Conservation (phyloP, 2,113 vertebrate species). For the Rousettus leschenaultii region DNA sequence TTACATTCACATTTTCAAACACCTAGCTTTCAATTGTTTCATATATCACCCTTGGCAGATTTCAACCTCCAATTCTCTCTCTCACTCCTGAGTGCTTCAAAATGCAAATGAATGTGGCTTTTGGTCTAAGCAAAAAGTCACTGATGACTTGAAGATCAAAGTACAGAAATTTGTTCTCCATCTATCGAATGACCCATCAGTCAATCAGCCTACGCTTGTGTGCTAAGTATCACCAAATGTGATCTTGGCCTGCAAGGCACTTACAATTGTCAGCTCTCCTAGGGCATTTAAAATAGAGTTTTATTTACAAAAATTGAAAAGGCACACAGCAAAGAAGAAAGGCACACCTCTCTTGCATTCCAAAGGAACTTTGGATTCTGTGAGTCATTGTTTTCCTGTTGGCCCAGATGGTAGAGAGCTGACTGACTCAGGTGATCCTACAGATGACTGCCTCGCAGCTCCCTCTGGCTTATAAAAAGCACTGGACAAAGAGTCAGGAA, state of each 20-base stretch:
- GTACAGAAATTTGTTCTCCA: neutral
- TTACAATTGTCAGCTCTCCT: slow-evolving; percentile 17
- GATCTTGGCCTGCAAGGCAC: neutral
- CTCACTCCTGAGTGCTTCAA: neutral
- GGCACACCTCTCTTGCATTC: slow-evolving; percentile 45
- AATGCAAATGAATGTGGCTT: slow-evolving; percentile 23
- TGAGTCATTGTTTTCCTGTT: slow-evolving; percentile 55
- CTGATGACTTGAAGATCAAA: neutral
- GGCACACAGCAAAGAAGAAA: slow-evolving; percentile 28
- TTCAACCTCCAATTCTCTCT: slow-evolving; percentile 6
- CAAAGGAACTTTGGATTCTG: slow-evolving; percentile 32
- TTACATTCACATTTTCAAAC: neutral
- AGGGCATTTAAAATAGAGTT: slow-evolving; percentile 39
- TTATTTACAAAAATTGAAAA: slow-evolving; percentile 60
- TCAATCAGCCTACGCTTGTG: neutral
- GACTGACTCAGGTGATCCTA: neutral
- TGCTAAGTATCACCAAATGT: slow-evolving; percentile 14
- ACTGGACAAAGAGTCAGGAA: neutral
- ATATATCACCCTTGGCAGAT: neutral
- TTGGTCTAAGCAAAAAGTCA: neutral
- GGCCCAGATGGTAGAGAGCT: slow-evolving; percentile 21
- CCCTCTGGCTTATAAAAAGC: neutral
- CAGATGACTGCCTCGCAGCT: neutral
- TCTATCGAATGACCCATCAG: neutral
- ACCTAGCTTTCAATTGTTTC: slow-evolving; percentile 17